These are phyloP conservation scores for Oligia strigilis DNA, from an alignment of 2,888 invertebrate species.

Conservation along the genomic window DNA sequence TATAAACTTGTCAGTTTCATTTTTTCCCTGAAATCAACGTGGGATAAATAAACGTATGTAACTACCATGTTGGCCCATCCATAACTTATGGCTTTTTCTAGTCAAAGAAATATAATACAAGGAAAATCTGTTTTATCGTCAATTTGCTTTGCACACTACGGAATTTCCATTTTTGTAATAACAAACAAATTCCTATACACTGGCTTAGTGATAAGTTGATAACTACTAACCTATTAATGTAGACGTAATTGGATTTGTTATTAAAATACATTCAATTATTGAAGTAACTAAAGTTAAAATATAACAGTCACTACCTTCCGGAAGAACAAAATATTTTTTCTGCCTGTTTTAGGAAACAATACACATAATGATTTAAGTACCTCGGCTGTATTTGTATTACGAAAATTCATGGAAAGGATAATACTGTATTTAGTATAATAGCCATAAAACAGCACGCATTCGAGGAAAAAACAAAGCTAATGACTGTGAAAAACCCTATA, in stretches of 20 bases:
- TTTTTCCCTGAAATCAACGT: constrained; percentile 3
- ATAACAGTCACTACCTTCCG: neutral
- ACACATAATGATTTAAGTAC: constrained; percentile 4
- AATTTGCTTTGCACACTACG: constrained; percentile 7
- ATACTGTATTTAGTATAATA: constrained; percentile 31
- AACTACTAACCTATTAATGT: neutral
- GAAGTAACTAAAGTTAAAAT: neutral
- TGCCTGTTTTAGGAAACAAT: neutral
- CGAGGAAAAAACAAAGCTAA: constrained; percentile 61
- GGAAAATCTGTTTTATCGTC: constrained; percentile 40
- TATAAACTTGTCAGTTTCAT: constrained; percentile 2
- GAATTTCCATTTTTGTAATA: constrained; percentile 50
- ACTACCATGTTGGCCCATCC: neutral
- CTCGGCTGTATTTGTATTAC: constrained; percentile 23
- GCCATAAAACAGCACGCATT: constrained; percentile 36
- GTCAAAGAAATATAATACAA: constrained; percentile 36
- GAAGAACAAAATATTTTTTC: neutral
- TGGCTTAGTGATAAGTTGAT: constrained; percentile 13
- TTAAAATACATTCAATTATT: neutral
- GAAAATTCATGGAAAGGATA: constrained; percentile 50
- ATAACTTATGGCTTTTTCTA: neutral
- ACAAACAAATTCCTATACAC: constrained; percentile 7
- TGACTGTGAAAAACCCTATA: constrained; percentile 56
- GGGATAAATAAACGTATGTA: neutral
- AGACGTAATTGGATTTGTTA: neutral